Conservation (phyloP, 2,888 invertebrate genomes). For the Antitype chi region DNA sequence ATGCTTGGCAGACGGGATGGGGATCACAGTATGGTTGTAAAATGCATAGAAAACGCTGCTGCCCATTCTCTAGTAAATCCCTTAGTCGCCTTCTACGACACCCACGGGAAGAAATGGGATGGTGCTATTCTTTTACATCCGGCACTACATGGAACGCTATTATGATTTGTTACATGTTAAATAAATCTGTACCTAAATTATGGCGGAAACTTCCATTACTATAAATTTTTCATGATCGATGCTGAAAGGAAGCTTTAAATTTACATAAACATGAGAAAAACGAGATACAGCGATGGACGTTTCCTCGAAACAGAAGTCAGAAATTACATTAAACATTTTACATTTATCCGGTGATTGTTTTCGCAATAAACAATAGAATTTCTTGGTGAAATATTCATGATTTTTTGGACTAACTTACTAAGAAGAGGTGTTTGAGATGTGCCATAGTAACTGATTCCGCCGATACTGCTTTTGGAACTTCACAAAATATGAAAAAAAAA, state of each 20-base stretch:
- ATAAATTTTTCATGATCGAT: slow-evolving; percentile 20
- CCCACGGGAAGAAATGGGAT: no score
- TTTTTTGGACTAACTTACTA: background rate
- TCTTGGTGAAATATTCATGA: slow-evolving; percentile 32
- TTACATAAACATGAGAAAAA: slow-evolving; percentile 31
- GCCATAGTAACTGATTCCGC: no score
- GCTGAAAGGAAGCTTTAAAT: slow-evolving; percentile 30
- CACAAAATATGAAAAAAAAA: no score
- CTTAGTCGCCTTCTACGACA: no score
- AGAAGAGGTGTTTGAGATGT: no score
- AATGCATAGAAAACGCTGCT: no score
- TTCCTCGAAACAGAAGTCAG: slow-evolving; percentile 34
- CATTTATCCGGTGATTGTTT: slow-evolving; percentile 20
- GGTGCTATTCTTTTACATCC: no score
- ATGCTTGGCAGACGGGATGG: no score
- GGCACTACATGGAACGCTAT: no score
- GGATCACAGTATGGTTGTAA: no score
- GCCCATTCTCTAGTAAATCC: no score
- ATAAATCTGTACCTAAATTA: background rate
- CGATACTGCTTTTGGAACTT: no score
- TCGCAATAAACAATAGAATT: slow-evolving; percentile 37
- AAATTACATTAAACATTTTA: slow-evolving; percentile 20
- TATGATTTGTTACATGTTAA: background rate
- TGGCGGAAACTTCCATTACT: slow-evolving; percentile 17
- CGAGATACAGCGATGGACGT: slow-evolving; percentile 2